A percentile compares a stretch with the other conserved stretches of the same genome.
Conservation (phyloP, 2,797 vertebrate genomes). For the Thripadectes ignobilis region DNA sequence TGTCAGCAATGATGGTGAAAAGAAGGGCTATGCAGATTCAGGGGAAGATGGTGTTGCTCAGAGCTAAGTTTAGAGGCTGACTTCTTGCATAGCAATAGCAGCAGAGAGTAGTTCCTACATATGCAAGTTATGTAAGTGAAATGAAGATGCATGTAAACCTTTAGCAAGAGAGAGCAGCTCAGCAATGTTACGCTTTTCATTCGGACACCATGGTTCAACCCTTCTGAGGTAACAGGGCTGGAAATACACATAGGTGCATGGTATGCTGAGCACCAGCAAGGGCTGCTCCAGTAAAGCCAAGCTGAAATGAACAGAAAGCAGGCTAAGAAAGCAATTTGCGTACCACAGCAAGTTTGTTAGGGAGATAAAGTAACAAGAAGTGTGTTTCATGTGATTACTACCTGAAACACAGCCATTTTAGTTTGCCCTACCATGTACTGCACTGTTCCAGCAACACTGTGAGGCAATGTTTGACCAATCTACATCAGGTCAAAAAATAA, state of each 20-base stretch:
- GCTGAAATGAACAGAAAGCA: not conserved
- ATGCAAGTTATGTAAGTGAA: constrained; percentile 22
- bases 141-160: not conserved
- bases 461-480: not conserved
- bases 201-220: not conserved
- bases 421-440: not conserved
- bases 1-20: not conserved
- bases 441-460: not conserved
- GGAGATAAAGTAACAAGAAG: not conserved
- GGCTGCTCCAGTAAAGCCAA: not conserved
- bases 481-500: not conserved
- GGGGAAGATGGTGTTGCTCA: not conserved
- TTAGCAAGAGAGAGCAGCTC: not conserved
- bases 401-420: not conserved
- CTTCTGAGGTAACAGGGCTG: not conserved
- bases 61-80: constrained; percentile 40
- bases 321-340: not conserved
- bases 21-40: not conserved
- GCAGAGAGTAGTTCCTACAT: not conserved
- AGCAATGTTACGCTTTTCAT: not conserved
- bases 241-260: not conserved
- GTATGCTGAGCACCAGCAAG: not conserved
- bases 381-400: not conserved
- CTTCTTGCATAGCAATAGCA: not conserved
- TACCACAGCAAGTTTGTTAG: not conserved